These are phyloP conservation scores for Conchocele bisecta DNA, from an alignment of 2,888 invertebrate genomes.

Conservation along the genomic window DNA sequence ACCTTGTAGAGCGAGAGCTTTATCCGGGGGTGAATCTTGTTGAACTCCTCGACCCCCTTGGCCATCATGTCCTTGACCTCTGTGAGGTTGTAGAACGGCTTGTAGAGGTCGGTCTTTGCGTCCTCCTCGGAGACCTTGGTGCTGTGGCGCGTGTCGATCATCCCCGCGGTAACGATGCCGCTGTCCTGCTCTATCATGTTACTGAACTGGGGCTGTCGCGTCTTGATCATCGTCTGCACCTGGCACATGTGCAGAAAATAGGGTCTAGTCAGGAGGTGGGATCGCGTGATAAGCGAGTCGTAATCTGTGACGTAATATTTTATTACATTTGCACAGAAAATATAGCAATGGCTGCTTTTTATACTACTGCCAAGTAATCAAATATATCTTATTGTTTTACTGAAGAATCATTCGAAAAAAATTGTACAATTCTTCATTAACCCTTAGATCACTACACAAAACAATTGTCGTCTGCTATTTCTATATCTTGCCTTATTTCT, in stretches of 20 bases:
- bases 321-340: too few relatives aligned
- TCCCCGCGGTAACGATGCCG: slow-evolving; percentile 80
- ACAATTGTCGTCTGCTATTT: too few relatives aligned
- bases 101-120: slow-evolving; percentile 77
- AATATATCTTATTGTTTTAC: too few relatives aligned
- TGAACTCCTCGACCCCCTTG: slow-evolving; percentile 81
- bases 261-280: too few relatives aligned
- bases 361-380: too few relatives aligned
- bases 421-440: too few relatives aligned
- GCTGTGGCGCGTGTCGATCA: slow-evolving; percentile 72
- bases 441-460: too few relatives aligned
- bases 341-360: too few relatives aligned
- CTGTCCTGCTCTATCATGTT: slow-evolving; percentile 81
- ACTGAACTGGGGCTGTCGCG: slow-evolving; percentile 77
- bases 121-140: slow-evolving; percentile 75
- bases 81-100: slow-evolving; percentile 63
- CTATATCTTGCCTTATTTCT: too few relatives aligned
- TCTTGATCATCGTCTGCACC: slow-evolving; percentile 75
- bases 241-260: slow-evolving; percentile 42
- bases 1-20: slow-evolving; percentile 81
- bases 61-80: slow-evolving; percentile 73
- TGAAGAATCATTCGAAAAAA: too few relatives aligned
- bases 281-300: too few relatives aligned
- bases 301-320: too few relatives aligned
- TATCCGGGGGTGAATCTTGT: slow-evolving; percentile 81